Evolutionary conservation across 64 coral and sea anemone genomes (phyloP).

Genomic region (Actinia equina): DNA sequence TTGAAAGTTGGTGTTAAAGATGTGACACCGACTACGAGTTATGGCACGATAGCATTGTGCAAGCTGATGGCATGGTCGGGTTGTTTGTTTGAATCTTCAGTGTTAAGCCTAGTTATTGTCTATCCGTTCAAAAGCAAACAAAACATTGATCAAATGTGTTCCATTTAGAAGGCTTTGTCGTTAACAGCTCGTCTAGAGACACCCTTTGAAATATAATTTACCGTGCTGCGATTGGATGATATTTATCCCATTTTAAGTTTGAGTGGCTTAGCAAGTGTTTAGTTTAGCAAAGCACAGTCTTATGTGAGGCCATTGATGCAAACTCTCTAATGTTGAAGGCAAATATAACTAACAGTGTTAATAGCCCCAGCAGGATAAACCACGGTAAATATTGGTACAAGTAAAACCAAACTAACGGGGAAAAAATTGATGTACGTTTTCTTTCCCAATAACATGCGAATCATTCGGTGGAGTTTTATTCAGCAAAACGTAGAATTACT

Average conservation of each 20-base stretch:
- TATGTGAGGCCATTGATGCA: neutral
- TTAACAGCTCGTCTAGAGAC: neutral
- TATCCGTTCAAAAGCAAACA: conserved; percentile 1
- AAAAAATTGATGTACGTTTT: neutral
- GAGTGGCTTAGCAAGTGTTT: neutral
- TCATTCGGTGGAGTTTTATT: too few relatives aligned
- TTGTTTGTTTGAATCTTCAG: neutral
- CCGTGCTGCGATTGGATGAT: conserved; percentile 16
- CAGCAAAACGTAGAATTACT: too few relatives aligned
- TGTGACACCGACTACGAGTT: neutral
- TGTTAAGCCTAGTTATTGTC: neutral
- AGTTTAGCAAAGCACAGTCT: neutral
- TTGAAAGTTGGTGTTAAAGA: neutral
- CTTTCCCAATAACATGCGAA: too few relatives aligned
- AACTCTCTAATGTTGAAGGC: neutral
- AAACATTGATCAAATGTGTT: conserved; percentile 12
- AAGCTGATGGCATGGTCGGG: neutral
- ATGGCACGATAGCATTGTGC: neutral
- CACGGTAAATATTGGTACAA: neutral
- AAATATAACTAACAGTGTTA: neutral
- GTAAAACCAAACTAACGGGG: neutral
- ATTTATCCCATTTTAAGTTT: neutral
- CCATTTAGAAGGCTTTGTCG: neutral
- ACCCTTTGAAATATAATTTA: neutral
- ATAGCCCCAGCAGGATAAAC: neutral